Evolutionary conservation across 2,888 invertebrate species (phyloP), one percentile per base, ranked within the genome.

Genomic region (Volucella bombylans): DNA sequence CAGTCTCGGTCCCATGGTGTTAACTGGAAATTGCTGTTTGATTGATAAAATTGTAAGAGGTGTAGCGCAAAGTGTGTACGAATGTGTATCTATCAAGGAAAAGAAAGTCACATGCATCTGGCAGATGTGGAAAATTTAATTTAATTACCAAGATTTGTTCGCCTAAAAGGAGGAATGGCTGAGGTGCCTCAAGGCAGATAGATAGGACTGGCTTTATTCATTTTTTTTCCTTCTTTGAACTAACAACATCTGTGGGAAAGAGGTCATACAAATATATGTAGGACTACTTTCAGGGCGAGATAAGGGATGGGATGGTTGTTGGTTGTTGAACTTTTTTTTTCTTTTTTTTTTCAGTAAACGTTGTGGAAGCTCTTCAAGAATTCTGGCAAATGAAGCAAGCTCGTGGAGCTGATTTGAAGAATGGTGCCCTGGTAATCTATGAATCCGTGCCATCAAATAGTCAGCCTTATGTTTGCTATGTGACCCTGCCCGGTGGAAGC

Each of bases 331-430:
- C 18, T 23, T 23, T 2, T 23, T 23, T 43, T 23, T 55, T 47
- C 78, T 71, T 62, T 86, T 62, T 83, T 10, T 65, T 92, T 93
- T 55, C 93, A 95, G 98, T 98, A 88, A 98, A 98, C 93, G 98
- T 98, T 86, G 98, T 98, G 78, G 98, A 98, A 92, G 98, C 98
- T 9, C 93, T 98, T 77, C 98, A 98, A 92, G 98, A 98, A 93
- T 98, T 98, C 92, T 98, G 98, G 98, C 97, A 98, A 93, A 97
- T 97, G 97, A 98, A 98, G 92, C 96, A 97, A 88, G 95, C 97
- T 65, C 93, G 97, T 83, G 97, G 97, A 87, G 95, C 95, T 15
- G 97, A 97, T 89, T 93, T 96, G 86, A 95, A 96, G 89, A 95
- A 97, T 89, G 97, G 97, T 79, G 97, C 97, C 18, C 94, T 97